Evolutionary conservation across 1,140 invertebrate genomes (phyloP).

Genomic region (Drosophila bifasciata): DNA sequence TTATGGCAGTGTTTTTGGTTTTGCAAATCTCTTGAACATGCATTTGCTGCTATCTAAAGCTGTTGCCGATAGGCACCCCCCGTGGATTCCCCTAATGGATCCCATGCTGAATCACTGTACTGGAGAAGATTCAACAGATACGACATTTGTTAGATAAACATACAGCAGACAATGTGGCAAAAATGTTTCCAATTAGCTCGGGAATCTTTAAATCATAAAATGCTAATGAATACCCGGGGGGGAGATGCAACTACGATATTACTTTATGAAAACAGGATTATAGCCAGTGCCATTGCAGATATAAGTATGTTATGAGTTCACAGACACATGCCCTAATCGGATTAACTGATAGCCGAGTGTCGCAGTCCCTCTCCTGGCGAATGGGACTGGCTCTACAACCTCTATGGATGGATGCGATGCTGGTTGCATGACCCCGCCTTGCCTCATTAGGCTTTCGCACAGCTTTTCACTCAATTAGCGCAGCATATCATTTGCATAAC

Average conservation of each 20-base stretch:
- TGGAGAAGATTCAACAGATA: no score
- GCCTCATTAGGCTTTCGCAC: constrained; percentile 50
- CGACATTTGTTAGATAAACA: no score
- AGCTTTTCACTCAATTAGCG: constrained; percentile 70
- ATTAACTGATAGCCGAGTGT: constrained; percentile 47
- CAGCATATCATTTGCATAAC: constrained; percentile 75
- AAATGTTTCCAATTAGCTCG: no score
- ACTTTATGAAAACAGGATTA: neutral
- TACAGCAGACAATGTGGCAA: no score
- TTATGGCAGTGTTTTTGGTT: constrained; percentile 22
- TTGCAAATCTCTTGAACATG: constrained; percentile 48
- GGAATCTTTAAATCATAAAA: no score
- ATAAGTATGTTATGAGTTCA: constrained; percentile 27
- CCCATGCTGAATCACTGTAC: no score
- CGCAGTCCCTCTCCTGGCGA: constrained; percentile 14
- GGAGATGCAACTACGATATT: no score
- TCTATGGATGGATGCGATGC: constrained; percentile 25
- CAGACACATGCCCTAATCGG: constrained; percentile 32
- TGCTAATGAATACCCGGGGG: no score
- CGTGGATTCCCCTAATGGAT: constrained; percentile 13
- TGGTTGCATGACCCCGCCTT: constrained; percentile 32
- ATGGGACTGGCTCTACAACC: constrained; percentile 23
- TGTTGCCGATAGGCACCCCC: neutral
- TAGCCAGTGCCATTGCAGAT: constrained; percentile 19
- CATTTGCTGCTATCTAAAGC: constrained; percentile 48